Evolutionary conservation across 2,113 vertebrate species (phyloP).

Genomic region (Cyphomyrus plagiostoma): DNA sequence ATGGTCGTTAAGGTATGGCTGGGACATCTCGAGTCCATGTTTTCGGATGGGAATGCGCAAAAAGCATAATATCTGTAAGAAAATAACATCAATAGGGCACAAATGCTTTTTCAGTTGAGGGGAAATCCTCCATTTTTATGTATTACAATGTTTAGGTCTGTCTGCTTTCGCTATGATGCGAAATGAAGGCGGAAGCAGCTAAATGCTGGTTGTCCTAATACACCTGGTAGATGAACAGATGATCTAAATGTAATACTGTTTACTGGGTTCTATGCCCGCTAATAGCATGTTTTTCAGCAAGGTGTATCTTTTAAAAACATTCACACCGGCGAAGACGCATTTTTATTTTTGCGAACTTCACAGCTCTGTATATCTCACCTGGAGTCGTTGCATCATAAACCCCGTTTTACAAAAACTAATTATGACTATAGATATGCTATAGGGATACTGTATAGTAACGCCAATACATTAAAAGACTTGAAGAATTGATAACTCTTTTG

Average conservation of each 20-base stretch:
- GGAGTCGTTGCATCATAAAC: neutral
- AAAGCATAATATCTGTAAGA: conserved; percentile 25
- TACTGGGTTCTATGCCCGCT: neutral
- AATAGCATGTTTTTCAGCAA: neutral
- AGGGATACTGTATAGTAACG: neutral
- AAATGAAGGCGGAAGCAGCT: neutral
- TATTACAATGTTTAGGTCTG: conserved; percentile 6
- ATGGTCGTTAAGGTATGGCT: conserved; percentile 58
- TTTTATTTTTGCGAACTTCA: neutral
- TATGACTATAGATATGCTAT: neutral
- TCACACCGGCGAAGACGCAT: neutral
- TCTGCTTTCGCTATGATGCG: neutral
- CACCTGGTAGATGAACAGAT: neutral
- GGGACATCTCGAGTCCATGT: conserved; percentile 44
- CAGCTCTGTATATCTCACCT: neutral
- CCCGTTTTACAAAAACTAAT: neutral
- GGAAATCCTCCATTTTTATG: conserved; percentile 17
- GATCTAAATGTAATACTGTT: neutral
- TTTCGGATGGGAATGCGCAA: conserved; percentile 45
- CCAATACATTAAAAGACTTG: neutral
- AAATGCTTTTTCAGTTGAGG: conserved; percentile 6
- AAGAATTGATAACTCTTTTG: neutral
- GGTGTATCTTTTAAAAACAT: neutral
- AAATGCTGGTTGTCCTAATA: neutral
- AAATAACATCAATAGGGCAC: conserved; percentile 9